Evolutionary conservation across 2,797 vertebrate genomes (phyloP).

Genomic region (Hyperoplus lanceolatus): DNA sequence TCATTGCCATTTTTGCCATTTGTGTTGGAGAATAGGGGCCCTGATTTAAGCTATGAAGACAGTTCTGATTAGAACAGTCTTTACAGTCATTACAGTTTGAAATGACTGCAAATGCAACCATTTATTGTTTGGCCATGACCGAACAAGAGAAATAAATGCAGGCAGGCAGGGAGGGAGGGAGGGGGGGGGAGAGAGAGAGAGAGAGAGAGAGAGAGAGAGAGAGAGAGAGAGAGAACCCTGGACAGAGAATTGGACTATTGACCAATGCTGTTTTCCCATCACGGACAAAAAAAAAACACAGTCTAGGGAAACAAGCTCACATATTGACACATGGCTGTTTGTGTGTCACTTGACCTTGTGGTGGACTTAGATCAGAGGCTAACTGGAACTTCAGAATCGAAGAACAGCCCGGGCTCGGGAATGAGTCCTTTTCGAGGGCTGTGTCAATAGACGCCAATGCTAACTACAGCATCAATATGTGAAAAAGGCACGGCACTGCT

Average conservation of each 20-base stretch:
- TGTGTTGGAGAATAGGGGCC: slow-evolving; percentile 36
- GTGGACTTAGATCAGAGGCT: slow-evolving; percentile 34
- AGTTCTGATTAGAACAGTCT: slow-evolving; percentile 46
- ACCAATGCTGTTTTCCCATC: background rate
- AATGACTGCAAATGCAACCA: slow-evolving; percentile 4
- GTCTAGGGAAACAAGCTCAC: slow-evolving; percentile 25
- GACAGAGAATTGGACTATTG: slow-evolving; percentile 6
- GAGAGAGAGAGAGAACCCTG: background rate
- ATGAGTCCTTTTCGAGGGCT: slow-evolving; percentile 26
- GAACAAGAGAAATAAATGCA: background rate
- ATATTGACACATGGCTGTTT: slow-evolving; percentile 44
- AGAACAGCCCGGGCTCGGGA: slow-evolving; percentile 31
- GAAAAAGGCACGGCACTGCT: background rate
- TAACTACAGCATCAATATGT: background rate
- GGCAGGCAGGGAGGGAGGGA: background rate
- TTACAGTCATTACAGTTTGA: slow-evolving; percentile 34
- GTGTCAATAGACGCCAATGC: slow-evolving; percentile 38
- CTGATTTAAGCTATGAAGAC: slow-evolving; percentile 43
- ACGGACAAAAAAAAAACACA: slow-evolving; percentile 1
- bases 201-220: no score
- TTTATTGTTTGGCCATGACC: background rate
- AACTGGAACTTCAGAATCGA: slow-evolving; percentile 44
- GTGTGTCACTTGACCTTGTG: slow-evolving; percentile 45
- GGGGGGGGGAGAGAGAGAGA: no score
- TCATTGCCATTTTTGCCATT: slow-evolving; percentile 15